These are phyloP conservation scores for Desmodus rotundus DNA, from an alignment of 2,113 vertebrate genomes.

Conservation along the genomic window DNA sequence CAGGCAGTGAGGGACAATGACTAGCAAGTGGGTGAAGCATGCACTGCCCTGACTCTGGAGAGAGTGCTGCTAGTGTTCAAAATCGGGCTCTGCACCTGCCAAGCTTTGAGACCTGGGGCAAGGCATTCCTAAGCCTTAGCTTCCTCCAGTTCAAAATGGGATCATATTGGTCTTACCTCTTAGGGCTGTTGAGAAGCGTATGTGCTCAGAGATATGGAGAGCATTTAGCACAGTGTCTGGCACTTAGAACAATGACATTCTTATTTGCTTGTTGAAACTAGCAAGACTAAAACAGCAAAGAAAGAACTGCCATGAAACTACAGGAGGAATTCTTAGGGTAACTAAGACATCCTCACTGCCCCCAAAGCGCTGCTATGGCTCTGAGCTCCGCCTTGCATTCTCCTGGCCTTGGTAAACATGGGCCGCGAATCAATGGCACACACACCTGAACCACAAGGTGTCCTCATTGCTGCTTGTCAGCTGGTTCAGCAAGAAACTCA, in stretches of 20 bases:
- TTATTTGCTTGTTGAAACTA: neutral
- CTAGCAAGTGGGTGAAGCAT: neutral
- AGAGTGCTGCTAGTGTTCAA: neutral
- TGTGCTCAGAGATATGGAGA: neutral
- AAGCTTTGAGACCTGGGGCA: neutral
- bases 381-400: neutral
- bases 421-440: neutral
- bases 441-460: neutral
- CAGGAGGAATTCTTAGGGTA: neutral
- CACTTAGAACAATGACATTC: neutral
- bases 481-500: slow-evolving; percentile 11
- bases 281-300: neutral
- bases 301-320: neutral
- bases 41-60: neutral
- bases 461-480: neutral
- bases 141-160: neutral
- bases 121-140: neutral
- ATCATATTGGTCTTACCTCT: neutral
- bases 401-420: neutral
- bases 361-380: neutral
- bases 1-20: neutral
- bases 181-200: neutral
- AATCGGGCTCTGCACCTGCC: neutral
- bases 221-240: neutral
- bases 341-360: neutral